Base-by-base conservation (phyloP, 2,797 vertebrate species). In the Vipera ursinii region DNA sequence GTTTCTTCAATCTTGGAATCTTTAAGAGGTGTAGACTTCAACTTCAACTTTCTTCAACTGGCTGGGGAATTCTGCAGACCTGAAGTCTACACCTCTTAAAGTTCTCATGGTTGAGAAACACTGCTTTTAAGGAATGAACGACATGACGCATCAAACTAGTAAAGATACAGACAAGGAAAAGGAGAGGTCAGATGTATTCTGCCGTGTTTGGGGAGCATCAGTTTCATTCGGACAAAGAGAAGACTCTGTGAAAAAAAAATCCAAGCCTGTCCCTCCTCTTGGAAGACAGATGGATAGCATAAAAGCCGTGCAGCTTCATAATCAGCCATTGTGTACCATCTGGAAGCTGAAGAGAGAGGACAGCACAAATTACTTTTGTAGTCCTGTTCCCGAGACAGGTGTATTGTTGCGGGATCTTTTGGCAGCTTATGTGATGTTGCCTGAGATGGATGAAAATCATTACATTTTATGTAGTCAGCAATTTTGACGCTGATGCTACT, bases 361-460 rank as follows among this genome's bases (percentile, higher is more conserved):
- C 26, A 26, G 14, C 55, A 94, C 95, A 91, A 94, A 94, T 95
- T 93, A 90, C 15, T 91, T 90, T 94, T 95, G 69, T 93, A 3
- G 89, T 95, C 92, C 95, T 91, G 94, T 94, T 93, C 93, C 59
- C 14, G 94, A 93, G 92, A 88, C 96, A 96, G 96, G 94, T 95
- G 93, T 56, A 57, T 86, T 17, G 90, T 92, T 96, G 92, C 88
- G 0, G 92, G 89, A 55, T 61, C 93, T 28, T 93, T 1, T 63
- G 0, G 0, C 0, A 53, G 91, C 92, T 92, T 89, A 55, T 87
- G 48, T 44, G 2, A 32, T 89, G 69, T 89, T 91, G 90, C 92
- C 73, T 10, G 94, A 96, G 95, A 97, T 89, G 91, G 95, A 97
- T 96, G 96, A 90, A 90, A 95, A 94, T 95, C 95, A 87, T 97